Evolutionary conservation across 2,113 vertebrate species (phyloP), one percentile per base, ranked within the genome.

Genomic region (Halcyon malimbica): DNA sequence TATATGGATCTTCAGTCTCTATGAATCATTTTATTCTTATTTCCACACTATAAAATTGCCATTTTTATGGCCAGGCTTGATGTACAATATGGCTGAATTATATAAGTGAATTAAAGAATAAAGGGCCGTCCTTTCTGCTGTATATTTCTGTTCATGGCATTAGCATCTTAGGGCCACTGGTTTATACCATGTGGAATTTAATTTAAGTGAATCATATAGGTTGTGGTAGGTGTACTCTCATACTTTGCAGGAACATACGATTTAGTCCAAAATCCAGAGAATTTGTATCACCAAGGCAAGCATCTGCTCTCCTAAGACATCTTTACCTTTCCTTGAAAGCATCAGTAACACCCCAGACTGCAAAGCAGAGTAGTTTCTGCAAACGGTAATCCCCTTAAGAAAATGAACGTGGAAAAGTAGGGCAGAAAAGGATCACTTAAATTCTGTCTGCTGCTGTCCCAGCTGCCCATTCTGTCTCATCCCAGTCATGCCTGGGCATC

Each of bases 31-130:
- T 69, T 50, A 31, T 69, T 69, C 16, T 37, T 90, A 93, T 95
- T 84, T 82, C 54, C 62, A 92, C 56, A 31, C 80, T 92, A 67
- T 89, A 91, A 96, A 95, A 89, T 94, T 95, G 90, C 60, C 69
- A 65, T 70, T 94, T 96, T 96, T 95, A 94, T 87, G 77, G 56
- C 69, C 69, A 37, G 63, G 39, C 74, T 84, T 97, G 94, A 95
- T 89, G 77, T 87, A 96, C 2, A 54, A 33, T 92, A 79, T 29
- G 60, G 77, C 91, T 77, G 80, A 92, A 53, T 25, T 46, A 39
- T 63, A 80, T 46, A 68, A 97, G 90, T 95, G 95, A 97, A 96
- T 96, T 95, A 89, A 96, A 88, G 64, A 83, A 92, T 90, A 69
- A 87, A 89, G 31, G 71, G 35, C 74, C 85, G 51, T 93, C 57